Evolutionary conservation across 2,797 vertebrate genomes (phyloP), one percentile per base, ranked within the genome.

Genomic region (Chiloscyllium punctatum): DNA sequence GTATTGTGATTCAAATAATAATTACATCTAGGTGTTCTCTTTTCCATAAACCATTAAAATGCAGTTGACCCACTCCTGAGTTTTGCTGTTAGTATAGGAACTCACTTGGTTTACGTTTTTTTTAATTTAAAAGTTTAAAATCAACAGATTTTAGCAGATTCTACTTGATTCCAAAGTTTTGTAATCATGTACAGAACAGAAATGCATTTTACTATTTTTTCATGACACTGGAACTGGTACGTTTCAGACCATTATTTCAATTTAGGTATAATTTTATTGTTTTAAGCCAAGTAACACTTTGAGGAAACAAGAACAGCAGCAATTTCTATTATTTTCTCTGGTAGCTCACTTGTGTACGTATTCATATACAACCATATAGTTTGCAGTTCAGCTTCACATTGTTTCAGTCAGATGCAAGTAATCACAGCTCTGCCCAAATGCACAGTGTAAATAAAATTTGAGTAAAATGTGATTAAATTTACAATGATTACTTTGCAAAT

Each of bases 301-400:
- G 66, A 92, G 90, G 90, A 92, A 92, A 92, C 90, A 92, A 92
- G 62, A 92, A 92, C 90, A 92, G 90, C 90, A 92, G 90, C 90
- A 92, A 69, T 92, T 92, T 92, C 90, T 92, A 92, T 92, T 92
- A 92, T 92, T 92, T 92, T 92, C 90, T 92, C 90, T 69, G 90
- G 90, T 92, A 92, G 90, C 90, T 92, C 90, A 92, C 90, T 92
- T 68, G 90, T 92, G 62, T 91, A 91, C 66, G 88, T 68, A 92
- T 92, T 42, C 62, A 69, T 92, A 92, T 92, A 92, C 90, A 92
- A 92, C 90, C 90, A 92, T 92, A 69, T 92, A 92, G 42, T 92
- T 92, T 92, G 90, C 90, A 92, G 90, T 92, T 92, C 90, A 92
- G 90, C 90, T 72, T 95, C 94, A 95, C 68, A 72, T 95, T 53